A percentile compares a stretch with the other conserved stretches of the same genome.
Conservation (phyloP, 2,113 vertebrate species). For the Hippocampus mohnikei region DNA sequence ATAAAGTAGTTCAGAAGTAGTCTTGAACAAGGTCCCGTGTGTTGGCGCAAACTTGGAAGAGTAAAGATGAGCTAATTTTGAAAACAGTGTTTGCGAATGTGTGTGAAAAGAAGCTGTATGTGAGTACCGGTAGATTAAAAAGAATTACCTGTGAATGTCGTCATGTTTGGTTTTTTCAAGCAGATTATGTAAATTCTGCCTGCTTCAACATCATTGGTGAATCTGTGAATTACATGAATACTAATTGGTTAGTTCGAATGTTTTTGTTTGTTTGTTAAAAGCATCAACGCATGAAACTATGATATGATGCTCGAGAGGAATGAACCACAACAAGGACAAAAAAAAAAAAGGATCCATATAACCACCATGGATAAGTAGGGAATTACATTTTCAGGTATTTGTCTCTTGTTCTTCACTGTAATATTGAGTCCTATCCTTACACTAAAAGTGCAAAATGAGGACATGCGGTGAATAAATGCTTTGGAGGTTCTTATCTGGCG, state of each 20-base stretch:
- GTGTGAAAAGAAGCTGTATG: neutral
- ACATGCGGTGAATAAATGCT: neutral
- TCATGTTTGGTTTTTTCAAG: too few relatives aligned
- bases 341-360: neutral
- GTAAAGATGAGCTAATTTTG: neutral
- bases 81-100: neutral
- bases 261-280: neutral
- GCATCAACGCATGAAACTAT: neutral
- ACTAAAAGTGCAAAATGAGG: slow-evolving; percentile 6
- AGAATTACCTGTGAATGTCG: neutral
- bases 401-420: neutral
- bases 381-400: neutral
- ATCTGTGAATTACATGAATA: neutral
- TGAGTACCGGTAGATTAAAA: neutral
- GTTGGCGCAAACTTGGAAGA: neutral
- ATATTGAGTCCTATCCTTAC: slow-evolving; percentile 7
- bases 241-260: neutral
- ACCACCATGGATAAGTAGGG: neutral
- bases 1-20: neutral
- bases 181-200: neutral
- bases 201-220: neutral
- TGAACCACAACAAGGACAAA: neutral
- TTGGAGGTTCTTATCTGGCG: neutral
- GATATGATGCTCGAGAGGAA: neutral
- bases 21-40: neutral